phyloP scores from a whole-genome alignment of 2,888 invertebrate genomes.

The Leptogaster cylindrica region DNA sequence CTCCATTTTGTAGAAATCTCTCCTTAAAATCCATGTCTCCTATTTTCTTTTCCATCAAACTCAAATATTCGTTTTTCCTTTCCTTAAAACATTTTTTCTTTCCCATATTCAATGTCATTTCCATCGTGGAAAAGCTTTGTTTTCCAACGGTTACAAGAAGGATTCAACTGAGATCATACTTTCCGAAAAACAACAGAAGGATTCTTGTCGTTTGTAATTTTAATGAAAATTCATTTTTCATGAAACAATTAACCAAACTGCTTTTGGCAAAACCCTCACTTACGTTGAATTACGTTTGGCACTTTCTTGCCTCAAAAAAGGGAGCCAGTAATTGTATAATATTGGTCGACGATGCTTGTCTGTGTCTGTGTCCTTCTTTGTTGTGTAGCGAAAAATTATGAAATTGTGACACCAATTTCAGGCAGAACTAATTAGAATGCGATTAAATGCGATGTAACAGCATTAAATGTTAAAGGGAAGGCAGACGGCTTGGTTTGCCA shows the following conservation, averaged over 20 bases:
- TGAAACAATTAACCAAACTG: slow-evolving; percentile 33
- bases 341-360: too few species aligned
- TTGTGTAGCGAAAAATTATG: not conserved
- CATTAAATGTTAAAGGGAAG: not conserved
- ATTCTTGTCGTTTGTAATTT: slow-evolving; percentile 18
- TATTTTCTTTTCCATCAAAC: not conserved
- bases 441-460: not conserved
- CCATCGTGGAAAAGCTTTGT: not conserved
- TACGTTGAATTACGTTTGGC: not conserved
- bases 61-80: not conserved
- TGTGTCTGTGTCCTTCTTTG: not conserved
- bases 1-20: slow-evolving; percentile 6
- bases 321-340: not conserved
- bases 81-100: not conserved
- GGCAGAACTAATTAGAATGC: slow-evolving; percentile 19
- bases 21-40: not conserved
- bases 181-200: too few species aligned
- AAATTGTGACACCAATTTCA: not conserved
- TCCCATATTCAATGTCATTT: not conserved
- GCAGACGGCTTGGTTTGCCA: not conserved
- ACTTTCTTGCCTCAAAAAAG: not conserved
- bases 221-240: slow-evolving; percentile 37
- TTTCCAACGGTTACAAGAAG: too few species aligned
- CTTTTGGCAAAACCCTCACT: not conserved
- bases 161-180: too few species aligned